Conservation (phyloP, 2,113 vertebrate species). For the Corythaixoides concolor region DNA sequence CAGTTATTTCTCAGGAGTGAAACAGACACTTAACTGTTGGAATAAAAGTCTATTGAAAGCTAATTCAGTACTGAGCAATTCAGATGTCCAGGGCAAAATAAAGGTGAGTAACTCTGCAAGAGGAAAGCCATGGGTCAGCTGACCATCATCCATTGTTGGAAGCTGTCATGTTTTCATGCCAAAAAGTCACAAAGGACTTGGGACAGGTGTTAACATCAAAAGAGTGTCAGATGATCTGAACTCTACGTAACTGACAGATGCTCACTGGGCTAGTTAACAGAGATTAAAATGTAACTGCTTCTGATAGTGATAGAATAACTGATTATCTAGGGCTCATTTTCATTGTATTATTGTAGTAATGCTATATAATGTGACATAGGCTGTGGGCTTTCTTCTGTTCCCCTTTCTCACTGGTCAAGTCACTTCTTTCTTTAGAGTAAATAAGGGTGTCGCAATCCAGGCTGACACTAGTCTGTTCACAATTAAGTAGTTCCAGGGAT, state of each 20-base stretch:
- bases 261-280: neutral
- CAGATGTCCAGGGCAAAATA: neutral
- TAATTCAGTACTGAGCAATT: neutral
- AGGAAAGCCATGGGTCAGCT: neutral
- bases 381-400: neutral
- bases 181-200: neutral
- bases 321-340: neutral
- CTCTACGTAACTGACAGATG: neutral
- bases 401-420: neutral
- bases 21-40: neutral
- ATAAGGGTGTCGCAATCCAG: neutral
- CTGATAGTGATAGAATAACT: neutral
- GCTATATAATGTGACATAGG: neutral
- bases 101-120: neutral
- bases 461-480: neutral
- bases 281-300: neutral
- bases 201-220: neutral
- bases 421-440: neutral
- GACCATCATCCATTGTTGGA: neutral
- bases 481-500: neutral
- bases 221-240: neutral
- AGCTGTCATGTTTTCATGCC: neutral
- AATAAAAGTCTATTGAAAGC: neutral
- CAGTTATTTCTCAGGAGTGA: slow-evolving; percentile 17
- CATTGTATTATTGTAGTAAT: neutral